Evolutionary conservation across 1,140 invertebrate genomes (phyloP), one percentile per base, ranked within the genome.

Genomic region (Scaptomyza graminum): DNA sequence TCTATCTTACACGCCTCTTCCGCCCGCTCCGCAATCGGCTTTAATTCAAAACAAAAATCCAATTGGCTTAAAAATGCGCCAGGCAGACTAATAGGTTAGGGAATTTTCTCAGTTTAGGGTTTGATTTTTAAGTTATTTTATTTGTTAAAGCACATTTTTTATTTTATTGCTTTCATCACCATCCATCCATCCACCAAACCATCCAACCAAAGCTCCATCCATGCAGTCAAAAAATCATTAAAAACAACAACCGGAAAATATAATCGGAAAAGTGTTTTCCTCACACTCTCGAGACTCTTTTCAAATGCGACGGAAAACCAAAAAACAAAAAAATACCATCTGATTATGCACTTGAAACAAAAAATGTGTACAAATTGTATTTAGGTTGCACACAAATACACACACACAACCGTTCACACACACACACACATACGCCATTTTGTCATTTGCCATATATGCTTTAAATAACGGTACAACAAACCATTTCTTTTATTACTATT

Each of bases 1-100:
- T 43, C 37, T 55, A 18, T 62, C 9, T 43, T n/a, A n/a, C 18
- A 8, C n/a, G 11, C 2, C 55, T 56, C 11, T 15, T 28, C 8
- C 57, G 47, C 46, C 41, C 41, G 39, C 55, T 62, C 41, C 64
- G 57, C 57, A 88, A 91, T 91, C 84, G 90, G 90, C 85, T 59
- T 60, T 87, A 73, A 90, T 87, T 67, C 13, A 51, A 89, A 89
- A 85, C 83, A 85, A 82, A 90, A 91, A 91, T 91, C 90, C 90
- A 91, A 91, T 91, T 90, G 90, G 90, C 87, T 73, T 37, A 52
- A 39, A 49, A 59, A 46, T 43, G 52, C 7, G 31, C 65, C 65
- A 78, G 76, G 31, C 49, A 59, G 52, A 46, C 43, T 9, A 25
- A 13, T 59, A 47, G 55, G 34, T 60, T 72, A 63, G 55, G 47